phyloP scores from a whole-genome alignment of 2,113 vertebrate species.

The Psettodes erumei region DNA sequence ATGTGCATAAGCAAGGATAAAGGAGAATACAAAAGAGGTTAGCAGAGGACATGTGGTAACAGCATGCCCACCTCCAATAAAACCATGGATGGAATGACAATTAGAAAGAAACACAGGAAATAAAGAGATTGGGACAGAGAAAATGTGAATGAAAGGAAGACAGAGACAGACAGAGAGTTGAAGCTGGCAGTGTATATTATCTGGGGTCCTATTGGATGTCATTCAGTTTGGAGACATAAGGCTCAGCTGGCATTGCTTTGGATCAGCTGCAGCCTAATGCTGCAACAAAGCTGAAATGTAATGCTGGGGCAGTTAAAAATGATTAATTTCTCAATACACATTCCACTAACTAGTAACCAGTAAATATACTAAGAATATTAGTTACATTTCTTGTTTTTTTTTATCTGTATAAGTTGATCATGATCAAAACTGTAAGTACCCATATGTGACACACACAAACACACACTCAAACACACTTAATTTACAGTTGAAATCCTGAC shows the following conservation, averaged over 20 bases:
- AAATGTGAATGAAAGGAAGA: constrained; percentile 28
- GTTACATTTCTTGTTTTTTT: no score
- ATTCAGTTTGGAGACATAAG: constrained; percentile 66
- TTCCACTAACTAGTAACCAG: not conserved
- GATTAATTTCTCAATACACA: not conserved
- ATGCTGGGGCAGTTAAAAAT: not conserved
- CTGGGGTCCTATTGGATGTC: constrained; percentile 63
- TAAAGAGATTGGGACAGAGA: constrained; percentile 46
- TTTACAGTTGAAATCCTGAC: not conserved
- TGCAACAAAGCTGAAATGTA: constrained; percentile 23
- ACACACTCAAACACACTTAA: no score
- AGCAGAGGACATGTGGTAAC: constrained; percentile 26
- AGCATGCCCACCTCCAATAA: constrained; percentile 19
- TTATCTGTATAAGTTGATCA: no score
- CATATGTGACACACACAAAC: no score
- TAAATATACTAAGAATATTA: not conserved
- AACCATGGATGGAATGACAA: constrained; percentile 34
- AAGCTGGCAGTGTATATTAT: constrained; percentile 55
- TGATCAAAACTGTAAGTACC: no score
- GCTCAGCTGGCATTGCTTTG: constrained; percentile 48
- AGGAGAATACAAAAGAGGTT: constrained; percentile 20
- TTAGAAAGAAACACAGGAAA: constrained; percentile 13
- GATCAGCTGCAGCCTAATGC: constrained; percentile 19
- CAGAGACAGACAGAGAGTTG: constrained; percentile 35
- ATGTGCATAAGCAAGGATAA: not conserved